phyloP scores from a whole-genome alignment of 2,888 invertebrate species.

The Matsumyia berberina region DNA sequence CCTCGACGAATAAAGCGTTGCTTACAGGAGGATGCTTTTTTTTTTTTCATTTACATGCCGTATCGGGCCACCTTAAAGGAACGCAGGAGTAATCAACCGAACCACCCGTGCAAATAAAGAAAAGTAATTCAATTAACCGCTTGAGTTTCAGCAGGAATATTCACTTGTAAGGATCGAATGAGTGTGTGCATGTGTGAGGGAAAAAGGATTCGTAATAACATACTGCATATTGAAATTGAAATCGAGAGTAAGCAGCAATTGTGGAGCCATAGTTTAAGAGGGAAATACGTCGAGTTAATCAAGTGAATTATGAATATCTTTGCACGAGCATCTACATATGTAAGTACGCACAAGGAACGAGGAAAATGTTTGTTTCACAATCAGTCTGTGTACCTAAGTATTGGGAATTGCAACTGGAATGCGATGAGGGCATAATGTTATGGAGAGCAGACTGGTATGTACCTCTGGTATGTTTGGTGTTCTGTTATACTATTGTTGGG shows the following conservation, averaged over 20 bases:
- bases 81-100: constrained; percentile 51
- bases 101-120: constrained; percentile 50
- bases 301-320: constrained; percentile 23
- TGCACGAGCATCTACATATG: not conserved
- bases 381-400: too few relatives aligned
- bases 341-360: too few relatives aligned
- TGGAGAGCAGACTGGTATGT: too few relatives aligned
- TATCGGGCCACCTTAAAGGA: not conserved
- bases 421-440: too few relatives aligned
- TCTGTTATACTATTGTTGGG: too few relatives aligned
- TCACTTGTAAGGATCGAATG: too few relatives aligned
- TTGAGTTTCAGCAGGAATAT: too few relatives aligned
- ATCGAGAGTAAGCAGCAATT: constrained; percentile 33
- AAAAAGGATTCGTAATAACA: constrained; percentile 13
- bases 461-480: too few relatives aligned
- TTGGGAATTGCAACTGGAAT: too few relatives aligned
- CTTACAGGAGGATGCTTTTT: not conserved
- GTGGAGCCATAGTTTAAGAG: constrained; percentile 12
- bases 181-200: not conserved
- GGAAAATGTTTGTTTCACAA: too few relatives aligned
- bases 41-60: not conserved
- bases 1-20: too few relatives aligned
- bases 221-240: constrained; percentile 33
- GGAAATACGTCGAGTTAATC: constrained; percentile 21
- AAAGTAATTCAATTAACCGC: constrained; percentile 58